Evolutionary conservation across 2,113 vertebrate genomes (phyloP).

Genomic region (Platysternon megacephalum): DNA sequence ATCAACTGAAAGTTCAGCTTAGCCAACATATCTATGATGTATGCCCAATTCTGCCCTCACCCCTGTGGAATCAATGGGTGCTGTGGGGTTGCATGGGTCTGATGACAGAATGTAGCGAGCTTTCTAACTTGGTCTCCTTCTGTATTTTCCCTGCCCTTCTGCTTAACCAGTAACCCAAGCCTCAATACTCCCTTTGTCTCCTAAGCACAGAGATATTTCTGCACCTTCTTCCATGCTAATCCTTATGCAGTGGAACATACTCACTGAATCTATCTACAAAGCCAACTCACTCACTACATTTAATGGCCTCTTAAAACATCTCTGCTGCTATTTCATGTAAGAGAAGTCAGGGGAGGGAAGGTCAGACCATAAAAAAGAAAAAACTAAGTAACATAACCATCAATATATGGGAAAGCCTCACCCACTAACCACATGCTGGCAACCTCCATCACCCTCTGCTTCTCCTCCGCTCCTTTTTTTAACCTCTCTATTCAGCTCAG

Average conservation of each 20-base stretch:
- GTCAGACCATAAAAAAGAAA: neutral
- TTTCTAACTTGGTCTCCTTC: neutral
- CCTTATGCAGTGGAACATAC: neutral
- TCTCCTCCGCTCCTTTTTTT: neutral
- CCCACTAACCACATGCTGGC: neutral
- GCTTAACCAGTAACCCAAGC: slow-evolving; percentile 12
- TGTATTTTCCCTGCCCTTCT: neutral
- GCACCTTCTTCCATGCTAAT: neutral
- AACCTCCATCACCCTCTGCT: neutral
- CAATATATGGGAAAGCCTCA: neutral
- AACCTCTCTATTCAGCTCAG: neutral
- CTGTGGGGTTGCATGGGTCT: neutral
- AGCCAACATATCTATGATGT: neutral
- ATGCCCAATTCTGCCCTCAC: neutral
- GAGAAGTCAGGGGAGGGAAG: neutral
- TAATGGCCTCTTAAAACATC: neutral
- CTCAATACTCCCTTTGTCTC: neutral
- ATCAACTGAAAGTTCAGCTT: neutral
- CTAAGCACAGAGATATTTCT: neutral
- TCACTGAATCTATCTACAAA: neutral
- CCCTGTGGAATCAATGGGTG: slow-evolving; percentile 41
- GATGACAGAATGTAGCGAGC: slow-evolving; percentile 12
- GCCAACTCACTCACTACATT: neutral
- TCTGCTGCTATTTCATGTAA: neutral
- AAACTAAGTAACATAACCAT: neutral